phyloP scores from a whole-genome alignment of 1,140 invertebrate genomes.

The Dendrolimus punctatus region DNA sequence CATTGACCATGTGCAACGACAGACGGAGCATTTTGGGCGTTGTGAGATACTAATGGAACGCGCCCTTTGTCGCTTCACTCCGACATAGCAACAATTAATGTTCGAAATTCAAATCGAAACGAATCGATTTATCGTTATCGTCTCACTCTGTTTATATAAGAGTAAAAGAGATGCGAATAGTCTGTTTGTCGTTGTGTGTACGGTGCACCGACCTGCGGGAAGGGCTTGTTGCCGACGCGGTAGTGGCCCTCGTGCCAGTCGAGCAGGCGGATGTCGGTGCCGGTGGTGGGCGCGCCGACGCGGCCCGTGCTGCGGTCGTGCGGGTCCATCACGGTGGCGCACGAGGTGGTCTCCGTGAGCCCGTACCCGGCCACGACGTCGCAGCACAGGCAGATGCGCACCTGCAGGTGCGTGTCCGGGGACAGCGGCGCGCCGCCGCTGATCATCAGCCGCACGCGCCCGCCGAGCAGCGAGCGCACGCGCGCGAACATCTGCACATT shows the following conservation, averaged over 20 bases:
- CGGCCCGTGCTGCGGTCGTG: slow-evolving; percentile 75
- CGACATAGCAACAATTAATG: too few species aligned
- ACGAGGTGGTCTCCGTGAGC: slow-evolving; percentile 96
- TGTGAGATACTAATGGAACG: too few species aligned
- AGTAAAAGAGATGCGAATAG: not conserved
- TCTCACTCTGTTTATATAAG: too few species aligned
- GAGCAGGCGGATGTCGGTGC: slow-evolving; percentile 89
- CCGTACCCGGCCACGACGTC: slow-evolving; percentile 96
- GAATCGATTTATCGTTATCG: too few species aligned
- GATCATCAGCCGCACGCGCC: slow-evolving; percentile 88
- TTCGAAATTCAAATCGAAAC: too few species aligned
- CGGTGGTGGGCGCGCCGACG: slow-evolving; percentile 91
- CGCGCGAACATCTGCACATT: slow-evolving; percentile 85
- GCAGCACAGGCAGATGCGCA: slow-evolving; percentile 93
- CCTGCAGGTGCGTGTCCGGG: slow-evolving; percentile 96
- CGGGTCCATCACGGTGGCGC: slow-evolving; percentile 91
- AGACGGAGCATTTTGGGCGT: too few species aligned
- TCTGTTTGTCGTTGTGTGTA: not conserved
- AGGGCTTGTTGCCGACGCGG: slow-evolving; percentile 89
- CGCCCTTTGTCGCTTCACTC: too few species aligned
- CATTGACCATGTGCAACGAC: too few species aligned
- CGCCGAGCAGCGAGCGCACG: slow-evolving; percentile 88
- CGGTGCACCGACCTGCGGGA: slow-evolving; percentile 77
- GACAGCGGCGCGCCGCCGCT: slow-evolving; percentile 95
- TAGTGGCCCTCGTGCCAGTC: slow-evolving; percentile 98